phyloP scores from a whole-genome alignment of 2,888 invertebrate species.

The Sarcophaga rosellei region DNA sequence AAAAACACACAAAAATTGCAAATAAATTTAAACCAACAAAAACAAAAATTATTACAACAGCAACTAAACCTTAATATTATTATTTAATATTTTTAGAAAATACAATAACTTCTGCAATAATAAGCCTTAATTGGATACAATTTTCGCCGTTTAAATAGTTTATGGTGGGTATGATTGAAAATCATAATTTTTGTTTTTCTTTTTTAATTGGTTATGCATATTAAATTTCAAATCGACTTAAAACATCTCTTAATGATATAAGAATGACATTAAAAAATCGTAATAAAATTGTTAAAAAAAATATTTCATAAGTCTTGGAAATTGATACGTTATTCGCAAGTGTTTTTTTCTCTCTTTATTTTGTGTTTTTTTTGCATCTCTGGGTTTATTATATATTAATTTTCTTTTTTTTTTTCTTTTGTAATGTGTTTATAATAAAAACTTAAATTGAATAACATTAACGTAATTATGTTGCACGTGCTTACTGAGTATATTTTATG shows the following conservation, averaged over 20 bases:
- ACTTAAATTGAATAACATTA: slow-evolving; percentile 24
- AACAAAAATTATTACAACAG: background rate
- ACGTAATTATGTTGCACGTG: slow-evolving; percentile 43
- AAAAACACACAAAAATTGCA: background rate
- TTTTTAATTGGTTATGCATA: slow-evolving; percentile 11
- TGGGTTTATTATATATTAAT: background rate
- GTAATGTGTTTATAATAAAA: background rate
- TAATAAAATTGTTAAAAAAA: background rate
- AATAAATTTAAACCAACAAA: slow-evolving; percentile 12
- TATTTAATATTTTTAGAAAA: background rate
- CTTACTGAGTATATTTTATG: background rate
- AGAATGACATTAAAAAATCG: background rate
- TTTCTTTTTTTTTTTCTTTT: background rate
- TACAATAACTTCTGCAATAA: slow-evolving; percentile 20
- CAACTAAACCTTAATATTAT: background rate
- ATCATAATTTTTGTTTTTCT: background rate
- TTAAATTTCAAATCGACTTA: background rate
- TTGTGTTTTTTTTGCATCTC: background rate
- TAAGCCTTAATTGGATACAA: slow-evolving; percentile 32
- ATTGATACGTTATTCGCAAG: background rate
- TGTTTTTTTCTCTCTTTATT: background rate
- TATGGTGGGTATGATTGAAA: slow-evolving; percentile 71
- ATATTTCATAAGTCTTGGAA: background rate
- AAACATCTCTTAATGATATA: background rate
- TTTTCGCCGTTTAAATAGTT: slow-evolving; percentile 64